Percentiles rank a stretch among this genome's conserved stretches.
Conservation (phyloP, 2,797 vertebrate species). For the Heliangelus exortis region DNA sequence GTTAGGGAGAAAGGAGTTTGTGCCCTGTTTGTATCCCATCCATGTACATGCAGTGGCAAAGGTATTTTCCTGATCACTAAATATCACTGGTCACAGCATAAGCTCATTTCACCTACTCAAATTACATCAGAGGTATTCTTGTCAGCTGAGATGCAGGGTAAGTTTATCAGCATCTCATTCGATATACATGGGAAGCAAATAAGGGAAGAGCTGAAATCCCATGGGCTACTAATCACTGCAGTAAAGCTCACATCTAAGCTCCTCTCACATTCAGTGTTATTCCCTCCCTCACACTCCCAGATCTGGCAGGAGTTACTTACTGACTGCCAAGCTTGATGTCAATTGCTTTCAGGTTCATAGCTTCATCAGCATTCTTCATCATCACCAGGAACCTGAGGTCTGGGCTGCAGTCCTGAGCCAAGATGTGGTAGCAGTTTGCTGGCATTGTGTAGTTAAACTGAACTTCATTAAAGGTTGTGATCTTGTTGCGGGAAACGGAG, state of each 20-base stretch:
- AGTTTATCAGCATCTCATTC: neutral
- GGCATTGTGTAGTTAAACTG: conserved; percentile 76
- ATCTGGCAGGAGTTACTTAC: conserved; percentile 73
- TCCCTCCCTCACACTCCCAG: neutral
- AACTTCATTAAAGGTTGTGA: conserved; percentile 76
- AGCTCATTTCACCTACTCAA: neutral
- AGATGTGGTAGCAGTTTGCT: conserved; percentile 80
- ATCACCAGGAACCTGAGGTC: conserved; percentile 84
- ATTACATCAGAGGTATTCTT: neutral
- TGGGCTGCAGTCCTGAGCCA: conserved; percentile 84
- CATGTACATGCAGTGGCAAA: neutral
- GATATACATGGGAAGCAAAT: neutral
- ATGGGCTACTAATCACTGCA: neutral
- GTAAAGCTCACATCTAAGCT: neutral
- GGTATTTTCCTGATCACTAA: neutral
- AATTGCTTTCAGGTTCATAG: conserved; percentile 71
- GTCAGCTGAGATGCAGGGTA: neutral
- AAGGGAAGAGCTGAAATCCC: neutral
- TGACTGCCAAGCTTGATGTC: conserved; percentile 76
- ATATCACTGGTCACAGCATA: neutral
- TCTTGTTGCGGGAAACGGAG: conserved; percentile 30
- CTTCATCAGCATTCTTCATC: conserved; percentile 73
- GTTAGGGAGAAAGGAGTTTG: neutral
- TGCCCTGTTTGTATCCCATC: neutral
- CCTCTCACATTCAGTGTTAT: neutral